Conservation (phyloP, 2,888 invertebrate species). For the Callinectes sapidus region DNA sequence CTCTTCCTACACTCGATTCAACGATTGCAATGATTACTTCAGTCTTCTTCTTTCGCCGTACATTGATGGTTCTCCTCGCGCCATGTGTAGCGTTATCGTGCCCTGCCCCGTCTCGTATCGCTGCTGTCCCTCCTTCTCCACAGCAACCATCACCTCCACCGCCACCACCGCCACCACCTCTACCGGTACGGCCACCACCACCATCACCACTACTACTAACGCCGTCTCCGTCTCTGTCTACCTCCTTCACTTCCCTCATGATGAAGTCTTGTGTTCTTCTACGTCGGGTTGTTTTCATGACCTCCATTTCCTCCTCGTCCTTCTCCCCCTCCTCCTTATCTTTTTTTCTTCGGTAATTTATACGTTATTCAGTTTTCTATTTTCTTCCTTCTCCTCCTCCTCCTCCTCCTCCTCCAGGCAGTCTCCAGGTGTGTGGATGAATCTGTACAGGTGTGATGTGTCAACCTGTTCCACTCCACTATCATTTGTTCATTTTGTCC, state of each 20-base stretch:
- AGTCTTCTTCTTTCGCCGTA: background rate
- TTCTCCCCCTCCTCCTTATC: background rate
- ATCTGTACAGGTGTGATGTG: background rate
- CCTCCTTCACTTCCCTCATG: background rate
- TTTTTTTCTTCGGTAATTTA: background rate
- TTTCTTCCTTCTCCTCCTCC: background rate
- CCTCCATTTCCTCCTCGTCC: background rate
- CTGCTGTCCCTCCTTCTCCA: background rate
- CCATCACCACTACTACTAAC: too few species aligned
- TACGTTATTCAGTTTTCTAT: background rate
- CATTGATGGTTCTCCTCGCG: background rate
- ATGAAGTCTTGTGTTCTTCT: background rate
- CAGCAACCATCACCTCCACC: background rate
- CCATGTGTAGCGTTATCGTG: background rate
- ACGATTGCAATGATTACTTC: background rate
- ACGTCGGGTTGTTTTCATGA: background rate
- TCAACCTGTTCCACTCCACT: background rate
- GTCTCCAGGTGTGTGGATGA: background rate
- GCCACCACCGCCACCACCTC: background rate
- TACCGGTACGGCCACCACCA: too few species aligned
- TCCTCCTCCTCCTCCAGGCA: background rate
- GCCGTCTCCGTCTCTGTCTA: background rate
- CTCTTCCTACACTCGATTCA: background rate
- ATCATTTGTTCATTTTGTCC: background rate
- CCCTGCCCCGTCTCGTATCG: background rate